Evolutionary conservation across 2,888 invertebrate species (phyloP), one percentile per base, ranked within the genome.

Genomic region (Sarcophaga rosellei): DNA sequence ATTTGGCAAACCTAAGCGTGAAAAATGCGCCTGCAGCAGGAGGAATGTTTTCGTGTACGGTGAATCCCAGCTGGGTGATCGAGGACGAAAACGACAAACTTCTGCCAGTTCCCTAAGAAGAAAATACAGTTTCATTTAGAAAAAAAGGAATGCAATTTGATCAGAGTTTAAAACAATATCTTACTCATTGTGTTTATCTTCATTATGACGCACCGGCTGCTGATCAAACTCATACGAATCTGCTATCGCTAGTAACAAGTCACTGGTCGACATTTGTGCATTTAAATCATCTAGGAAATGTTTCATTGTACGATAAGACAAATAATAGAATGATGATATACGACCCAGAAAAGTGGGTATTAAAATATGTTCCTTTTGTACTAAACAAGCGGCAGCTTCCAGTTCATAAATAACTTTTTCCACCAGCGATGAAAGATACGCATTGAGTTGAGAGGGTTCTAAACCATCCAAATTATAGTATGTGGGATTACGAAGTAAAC

Each of bases 151-250:
- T 4, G 47, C 6, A 53, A 66, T 61, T 23, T 57, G 25, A 47
- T 0, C 62, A 70, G 35, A 12, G 25, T 47, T 44, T 45, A n/a
- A 72, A 70, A 78, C 25, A n/a, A 53, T 69, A 44, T 12, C 94
- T 91, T 93, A 98, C 97, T 96, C 97, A 92, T 99, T 99, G 65
- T 97, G 94, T 85, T 96, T 94, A 91, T 99, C 99, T 93, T 99
- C 99, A 92, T 99, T 99, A 92, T 99, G 99, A 75, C 99, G 95
- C 2, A 99, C 99, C 0, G 99, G 99, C 88, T 99, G 94, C 89
- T 99, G 97, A 82, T 96, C 96, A 91, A 98, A 97, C 90, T 99
- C 99, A 88, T 97, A 95, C 1, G 96, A 96, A 92, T 98, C 96
- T 47, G 97, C 95, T 91, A 99, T 94, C 6, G 97, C 95, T 57